Evolutionary conservation across 1,140 invertebrate genomes (phyloP).

Genomic region (Venturia canescens): DNA sequence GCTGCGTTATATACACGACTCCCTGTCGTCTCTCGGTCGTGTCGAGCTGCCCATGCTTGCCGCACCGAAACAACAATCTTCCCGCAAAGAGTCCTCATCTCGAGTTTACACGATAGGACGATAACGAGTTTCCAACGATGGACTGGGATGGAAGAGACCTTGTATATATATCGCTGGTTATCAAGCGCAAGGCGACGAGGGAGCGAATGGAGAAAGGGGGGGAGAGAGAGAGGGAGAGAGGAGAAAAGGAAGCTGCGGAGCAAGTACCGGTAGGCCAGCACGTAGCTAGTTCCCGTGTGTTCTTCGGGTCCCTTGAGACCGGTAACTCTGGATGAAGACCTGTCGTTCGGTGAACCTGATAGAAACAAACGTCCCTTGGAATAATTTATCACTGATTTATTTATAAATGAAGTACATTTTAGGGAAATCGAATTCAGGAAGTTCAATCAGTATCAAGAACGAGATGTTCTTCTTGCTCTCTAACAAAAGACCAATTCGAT

Average conservation of each 20-base stretch:
- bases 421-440: neutral
- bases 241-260: neutral
- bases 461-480: too few species aligned
- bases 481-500: too few species aligned
- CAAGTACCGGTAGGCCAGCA: neutral
- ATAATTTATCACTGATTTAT: neutral
- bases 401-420: neutral
- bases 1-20: neutral
- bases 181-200: too few species aligned
- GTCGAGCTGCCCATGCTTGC: neutral
- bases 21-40: neutral
- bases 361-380: neutral
- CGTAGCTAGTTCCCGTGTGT: neutral
- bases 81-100: neutral
- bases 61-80: neutral
- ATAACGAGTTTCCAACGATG: conserved; percentile 12
- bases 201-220: neutral
- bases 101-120: conserved; percentile 6
- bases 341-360: neutral
- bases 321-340: neutral
- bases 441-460: too few species aligned
- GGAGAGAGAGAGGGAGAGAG: too few species aligned
- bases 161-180: neutral
- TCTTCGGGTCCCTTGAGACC: neutral
- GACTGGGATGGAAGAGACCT: neutral